Evolutionary conservation across 2,888 invertebrate genomes (phyloP), one percentile per base, ranked within the genome.

Genomic region (Volucella bombylans): DNA sequence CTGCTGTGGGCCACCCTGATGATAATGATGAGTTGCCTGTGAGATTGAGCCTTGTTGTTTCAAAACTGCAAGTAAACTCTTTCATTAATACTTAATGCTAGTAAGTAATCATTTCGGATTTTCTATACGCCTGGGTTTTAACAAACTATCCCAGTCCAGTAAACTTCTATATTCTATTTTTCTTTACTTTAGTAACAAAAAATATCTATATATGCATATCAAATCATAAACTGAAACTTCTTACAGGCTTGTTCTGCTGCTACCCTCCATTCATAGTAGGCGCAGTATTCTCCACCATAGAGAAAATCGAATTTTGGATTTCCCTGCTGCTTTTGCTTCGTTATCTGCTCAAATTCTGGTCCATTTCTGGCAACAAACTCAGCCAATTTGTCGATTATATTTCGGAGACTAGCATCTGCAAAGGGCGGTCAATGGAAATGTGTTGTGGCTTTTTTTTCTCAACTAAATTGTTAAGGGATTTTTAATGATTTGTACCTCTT

Each of bases 351-450:
- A 93, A 99, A 99, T 91, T 99, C 99, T n/a, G 98, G 98, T 69
- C 99, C 99, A 96, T 99, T 99, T 92, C 98, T 93, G 80, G 99
- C 99, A 87, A 99, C 99, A 94, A 99, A 99, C 92, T 98, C 98
- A 12, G 99, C 99, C 89, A 99, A 93, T 93, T 99, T 99, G 93
- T 99, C 99, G 90, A 99, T 99, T 90, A 99, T 98, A 93, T 98
- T 98, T 90, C 97, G 95, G 90, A 98, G 94, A 91, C 99, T 98
- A 90, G 96, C 96, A 94, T 99, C 99, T 92, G 85, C 52, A 88
- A 87, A 80, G 23, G 39, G 3, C 8, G 15, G n/a, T 12, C 12
- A 62, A 12, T 11, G 31, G 31, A 62, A 18, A 52, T 68, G 62
- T 73, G 43, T 10, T 54, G 2, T 50, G 41, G 8, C n/a, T 14